These are phyloP conservation scores for Propithecus deckenii DNA, from an alignment of 2,797 vertebrate genomes.

Conservation along the genomic window DNA sequence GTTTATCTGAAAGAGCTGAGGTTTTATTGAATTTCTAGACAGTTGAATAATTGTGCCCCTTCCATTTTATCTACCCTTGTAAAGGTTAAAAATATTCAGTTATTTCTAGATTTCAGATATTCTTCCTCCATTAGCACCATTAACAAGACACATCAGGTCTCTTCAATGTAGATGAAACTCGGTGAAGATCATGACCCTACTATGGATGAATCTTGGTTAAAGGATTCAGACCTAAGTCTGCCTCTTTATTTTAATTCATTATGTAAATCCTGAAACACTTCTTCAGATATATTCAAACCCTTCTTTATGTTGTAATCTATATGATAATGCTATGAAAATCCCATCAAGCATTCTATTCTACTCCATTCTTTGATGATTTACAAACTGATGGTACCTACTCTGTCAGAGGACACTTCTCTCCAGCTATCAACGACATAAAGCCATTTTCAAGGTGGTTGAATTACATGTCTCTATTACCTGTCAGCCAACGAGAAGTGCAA, in stretches of 20 bases:
- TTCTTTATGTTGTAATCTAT: conserved; percentile 68
- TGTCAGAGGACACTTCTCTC: conserved; percentile 41
- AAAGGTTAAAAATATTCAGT: not conserved
- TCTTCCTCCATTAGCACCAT: not conserved
- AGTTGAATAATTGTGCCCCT: not conserved
- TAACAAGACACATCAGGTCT: not conserved
- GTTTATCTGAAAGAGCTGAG: not conserved
- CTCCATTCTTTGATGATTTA: conserved; percentile 66
- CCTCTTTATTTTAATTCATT: conserved; percentile 59
- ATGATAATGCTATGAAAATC: conserved; percentile 54
- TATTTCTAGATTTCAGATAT: conserved; percentile 42
- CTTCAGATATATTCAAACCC: not conserved
- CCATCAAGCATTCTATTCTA: conserved; percentile 59
- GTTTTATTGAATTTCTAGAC: not conserved
- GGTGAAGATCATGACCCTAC: not conserved
- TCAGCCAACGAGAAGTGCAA: not conserved
- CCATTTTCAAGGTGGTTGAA: conserved; percentile 22
- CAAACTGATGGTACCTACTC: conserved; percentile 18
- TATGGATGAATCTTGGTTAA: conserved; percentile 23
- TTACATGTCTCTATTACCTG: conserved; percentile 20
- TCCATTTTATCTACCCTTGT: not conserved
- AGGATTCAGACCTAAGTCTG: conserved; percentile 42
- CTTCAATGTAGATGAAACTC: not conserved
- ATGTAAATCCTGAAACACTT: conserved; percentile 44
- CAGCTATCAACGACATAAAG: conserved; percentile 47